Percentiles rank a stretch among this genome's conserved stretches.
phyloP scores from a whole-genome alignment of 2,888 invertebrate species.

The Nemotelus pantherinus region DNA sequence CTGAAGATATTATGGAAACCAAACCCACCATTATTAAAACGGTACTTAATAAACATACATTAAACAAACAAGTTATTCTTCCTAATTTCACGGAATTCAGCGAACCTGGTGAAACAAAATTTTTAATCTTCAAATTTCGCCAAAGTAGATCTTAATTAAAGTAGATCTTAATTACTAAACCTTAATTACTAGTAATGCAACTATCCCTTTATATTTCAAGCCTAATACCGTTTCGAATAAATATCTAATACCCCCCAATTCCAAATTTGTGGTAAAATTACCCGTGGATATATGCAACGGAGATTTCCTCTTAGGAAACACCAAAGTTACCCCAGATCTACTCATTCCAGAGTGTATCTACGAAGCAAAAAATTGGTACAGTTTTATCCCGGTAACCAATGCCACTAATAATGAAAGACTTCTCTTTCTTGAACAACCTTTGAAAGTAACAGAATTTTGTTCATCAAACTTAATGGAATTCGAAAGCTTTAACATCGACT shows the following conservation, averaged over 20 bases:
- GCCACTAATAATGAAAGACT: background rate
- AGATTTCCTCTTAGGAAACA: too few relatives aligned
- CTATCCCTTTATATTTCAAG: too few relatives aligned
- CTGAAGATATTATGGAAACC: background rate
- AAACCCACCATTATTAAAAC: slow-evolving; percentile 28
- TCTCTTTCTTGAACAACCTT: background rate
- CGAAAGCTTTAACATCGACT: background rate
- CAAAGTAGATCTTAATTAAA: background rate
- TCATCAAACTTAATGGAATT: background rate
- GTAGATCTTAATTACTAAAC: slow-evolving; percentile 11
- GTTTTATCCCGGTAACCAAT: too few relatives aligned
- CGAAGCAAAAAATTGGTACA: too few relatives aligned
- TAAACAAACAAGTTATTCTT: slow-evolving; percentile 36
- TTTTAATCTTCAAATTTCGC: slow-evolving; percentile 38
- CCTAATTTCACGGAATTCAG: slow-evolving; percentile 42
- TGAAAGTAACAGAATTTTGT: background rate
- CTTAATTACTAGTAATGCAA: background rate
- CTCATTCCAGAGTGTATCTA: too few relatives aligned
- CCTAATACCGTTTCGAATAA: too few relatives aligned
- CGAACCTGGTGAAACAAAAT: slow-evolving; percentile 23
- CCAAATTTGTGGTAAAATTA: too few relatives aligned
- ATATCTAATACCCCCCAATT: too few relatives aligned
- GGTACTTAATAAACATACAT: slow-evolving; percentile 27
- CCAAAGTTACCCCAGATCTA: too few relatives aligned
- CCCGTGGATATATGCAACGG: too few relatives aligned